Conservation (phyloP, 1,140 invertebrate species). For the Oncopeltus fasciatus region DNA sequence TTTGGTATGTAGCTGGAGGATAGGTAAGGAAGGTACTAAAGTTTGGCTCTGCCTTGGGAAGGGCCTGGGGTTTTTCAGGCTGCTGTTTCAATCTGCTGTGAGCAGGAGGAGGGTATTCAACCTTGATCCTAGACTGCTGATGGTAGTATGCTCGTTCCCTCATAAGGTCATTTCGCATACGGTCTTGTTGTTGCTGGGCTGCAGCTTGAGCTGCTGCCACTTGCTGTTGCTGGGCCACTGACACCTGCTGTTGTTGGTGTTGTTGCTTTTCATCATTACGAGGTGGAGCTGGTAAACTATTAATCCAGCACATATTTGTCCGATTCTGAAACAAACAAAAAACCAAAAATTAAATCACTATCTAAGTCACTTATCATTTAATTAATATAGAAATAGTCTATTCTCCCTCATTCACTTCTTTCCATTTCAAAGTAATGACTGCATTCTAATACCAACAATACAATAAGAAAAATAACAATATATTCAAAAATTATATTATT, state of each 20-base stretch:
- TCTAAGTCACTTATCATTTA: too few species aligned
- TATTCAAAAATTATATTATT: too few species aligned
- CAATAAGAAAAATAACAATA: too few species aligned
- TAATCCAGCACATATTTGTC: conserved; percentile 16
- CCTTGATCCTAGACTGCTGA: conserved; percentile 20
- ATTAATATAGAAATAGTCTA: too few species aligned
- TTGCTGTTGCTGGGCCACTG: neutral
- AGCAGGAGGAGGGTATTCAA: conserved; percentile 39
- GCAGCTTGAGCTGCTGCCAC: conserved; percentile 1
- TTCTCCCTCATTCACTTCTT: too few species aligned
- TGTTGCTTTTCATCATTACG: neutral
- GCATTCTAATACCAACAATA: too few species aligned
- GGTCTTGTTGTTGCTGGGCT: neutral
- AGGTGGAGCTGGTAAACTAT: conserved; percentile 13
- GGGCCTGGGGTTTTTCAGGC: conserved; percentile 24
- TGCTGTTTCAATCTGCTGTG: conserved; percentile 33
- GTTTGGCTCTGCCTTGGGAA: conserved; percentile 56
- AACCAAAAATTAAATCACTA: neutral
- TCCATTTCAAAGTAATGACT: too few species aligned
- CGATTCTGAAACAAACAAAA: conserved; percentile 8
- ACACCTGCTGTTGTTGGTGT: conserved; percentile 5
- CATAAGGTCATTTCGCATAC: neutral
- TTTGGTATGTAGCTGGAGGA: conserved; percentile 42
- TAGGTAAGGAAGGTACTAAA: conserved; percentile 54
- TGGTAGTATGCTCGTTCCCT: neutral